phyloP scores from a whole-genome alignment of 2,797 vertebrate species.

The Acropternis orthonyx region DNA sequence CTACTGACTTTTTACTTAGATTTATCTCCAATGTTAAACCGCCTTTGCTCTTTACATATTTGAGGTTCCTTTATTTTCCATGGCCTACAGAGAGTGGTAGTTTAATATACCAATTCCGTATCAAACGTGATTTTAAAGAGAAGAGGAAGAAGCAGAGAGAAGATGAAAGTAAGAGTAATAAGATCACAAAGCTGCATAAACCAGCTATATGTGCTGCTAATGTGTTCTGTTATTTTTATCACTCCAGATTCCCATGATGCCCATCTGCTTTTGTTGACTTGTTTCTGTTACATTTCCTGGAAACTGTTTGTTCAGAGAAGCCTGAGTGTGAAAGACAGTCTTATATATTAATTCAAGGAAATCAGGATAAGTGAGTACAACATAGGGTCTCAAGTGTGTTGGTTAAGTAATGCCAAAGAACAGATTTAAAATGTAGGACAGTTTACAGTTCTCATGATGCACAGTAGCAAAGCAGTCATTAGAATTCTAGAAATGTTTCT shows the following conservation, averaged over 20 bases:
- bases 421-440: not conserved
- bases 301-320: not conserved
- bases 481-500: slow-evolving; percentile 8
- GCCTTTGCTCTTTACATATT: not conserved
- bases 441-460: not conserved
- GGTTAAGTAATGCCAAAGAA: not conserved
- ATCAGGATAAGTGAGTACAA: not conserved
- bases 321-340: not conserved
- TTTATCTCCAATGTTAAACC: not conserved
- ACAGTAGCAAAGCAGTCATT: not conserved
- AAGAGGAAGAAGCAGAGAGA: not conserved
- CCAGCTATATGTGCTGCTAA: not conserved
- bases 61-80: not conserved
- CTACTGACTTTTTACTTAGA: not conserved
- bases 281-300: slow-evolving; percentile 22
- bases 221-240: not conserved
- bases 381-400: not conserved
- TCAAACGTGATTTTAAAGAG: not conserved
- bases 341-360: not conserved
- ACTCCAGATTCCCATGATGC: not conserved
- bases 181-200: not conserved
- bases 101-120: not conserved
- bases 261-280: slow-evolving; percentile 10
- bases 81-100: not conserved
- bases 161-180: not conserved